phyloP scores from a whole-genome alignment of 2,797 vertebrate species.

The Oceanodroma leucorhoa region DNA sequence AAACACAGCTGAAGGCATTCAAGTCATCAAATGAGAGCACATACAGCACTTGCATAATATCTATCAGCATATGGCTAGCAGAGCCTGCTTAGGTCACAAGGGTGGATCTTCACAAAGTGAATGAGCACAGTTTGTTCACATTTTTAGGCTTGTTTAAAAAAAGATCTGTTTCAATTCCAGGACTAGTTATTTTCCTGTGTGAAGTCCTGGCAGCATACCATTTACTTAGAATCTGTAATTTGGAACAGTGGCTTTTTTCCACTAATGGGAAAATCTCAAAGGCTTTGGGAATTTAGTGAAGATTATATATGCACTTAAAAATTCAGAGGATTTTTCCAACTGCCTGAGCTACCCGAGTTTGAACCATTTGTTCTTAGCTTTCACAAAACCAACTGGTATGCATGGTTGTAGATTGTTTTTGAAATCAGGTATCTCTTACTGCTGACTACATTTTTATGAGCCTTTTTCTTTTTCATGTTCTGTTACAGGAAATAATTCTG shows the following conservation, averaged over 20 bases:
- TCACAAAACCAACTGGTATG: background rate
- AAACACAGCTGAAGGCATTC: conserved; percentile 34
- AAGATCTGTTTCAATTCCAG: background rate
- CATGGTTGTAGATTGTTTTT: background rate
- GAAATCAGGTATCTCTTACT: background rate
- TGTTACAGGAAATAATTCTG: background rate
- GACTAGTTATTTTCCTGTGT: background rate
- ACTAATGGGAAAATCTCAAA: background rate
- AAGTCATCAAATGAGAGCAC: background rate
- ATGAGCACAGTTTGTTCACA: background rate
- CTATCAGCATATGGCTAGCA: conserved; percentile 14
- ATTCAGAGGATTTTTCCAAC: background rate
- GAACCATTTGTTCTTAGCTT: background rate
- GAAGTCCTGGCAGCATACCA: background rate
- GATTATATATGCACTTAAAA: background rate
- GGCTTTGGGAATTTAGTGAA: background rate
- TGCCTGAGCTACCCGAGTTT: background rate
- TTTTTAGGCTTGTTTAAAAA: background rate
- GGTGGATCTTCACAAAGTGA: background rate
- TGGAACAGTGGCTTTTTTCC: background rate
- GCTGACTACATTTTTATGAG: background rate
- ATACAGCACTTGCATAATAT: background rate
- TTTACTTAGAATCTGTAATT: conserved; percentile 17
- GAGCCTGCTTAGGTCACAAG: conserved; percentile 1
- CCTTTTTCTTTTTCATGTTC: background rate